Percentiles rank a stretch among this genome's conserved stretches.
phyloP scores from a whole-genome alignment of 2,888 invertebrate species.

The Cremastobaeus sp. region DNA sequence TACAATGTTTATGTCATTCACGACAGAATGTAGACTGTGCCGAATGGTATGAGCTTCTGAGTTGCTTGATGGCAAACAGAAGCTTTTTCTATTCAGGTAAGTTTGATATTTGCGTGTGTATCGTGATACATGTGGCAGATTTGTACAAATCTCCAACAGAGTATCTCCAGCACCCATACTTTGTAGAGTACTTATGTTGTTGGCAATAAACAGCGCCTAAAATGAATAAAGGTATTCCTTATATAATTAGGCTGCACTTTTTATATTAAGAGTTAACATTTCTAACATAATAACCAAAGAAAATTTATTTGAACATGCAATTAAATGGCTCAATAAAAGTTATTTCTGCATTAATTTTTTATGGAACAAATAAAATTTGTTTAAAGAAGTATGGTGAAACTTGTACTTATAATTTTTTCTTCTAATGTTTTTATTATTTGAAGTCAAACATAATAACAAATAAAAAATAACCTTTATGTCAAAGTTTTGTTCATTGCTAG shows the following conservation, averaged over 20 bases:
- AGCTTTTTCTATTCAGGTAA: slow-evolving; percentile 83
- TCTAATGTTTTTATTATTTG: too few species aligned
- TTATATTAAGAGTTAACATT: too few species aligned
- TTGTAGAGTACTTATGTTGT: slow-evolving; percentile 88
- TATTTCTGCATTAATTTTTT: too few species aligned
- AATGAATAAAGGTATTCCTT: slow-evolving; percentile 67
- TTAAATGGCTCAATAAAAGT: too few species aligned
- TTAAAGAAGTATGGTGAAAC: too few species aligned
- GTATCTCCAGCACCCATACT: slow-evolving; percentile 89
- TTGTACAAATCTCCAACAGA: slow-evolving; percentile 89
- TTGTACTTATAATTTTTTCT: too few species aligned
- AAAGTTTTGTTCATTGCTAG: slow-evolving; percentile 74
- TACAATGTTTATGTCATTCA: slow-evolving; percentile 91
- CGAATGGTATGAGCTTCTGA: slow-evolving; percentile 87
- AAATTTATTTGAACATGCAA: too few species aligned
- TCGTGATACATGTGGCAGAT: slow-evolving; percentile 84
- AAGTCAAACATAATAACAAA: not conserved
- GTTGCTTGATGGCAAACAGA: slow-evolving; percentile 83
- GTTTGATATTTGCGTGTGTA: slow-evolving; percentile 83
- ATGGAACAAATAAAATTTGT: too few species aligned
- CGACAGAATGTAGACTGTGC: slow-evolving; percentile 87
- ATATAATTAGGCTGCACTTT: too few species aligned
- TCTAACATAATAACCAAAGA: not conserved
- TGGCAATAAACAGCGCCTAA: slow-evolving; percentile 87
- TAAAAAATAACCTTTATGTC: slow-evolving; percentile 78